phyloP scores from a whole-genome alignment of 1,140 invertebrate genomes.

The Lordiphosa collinella region DNA sequence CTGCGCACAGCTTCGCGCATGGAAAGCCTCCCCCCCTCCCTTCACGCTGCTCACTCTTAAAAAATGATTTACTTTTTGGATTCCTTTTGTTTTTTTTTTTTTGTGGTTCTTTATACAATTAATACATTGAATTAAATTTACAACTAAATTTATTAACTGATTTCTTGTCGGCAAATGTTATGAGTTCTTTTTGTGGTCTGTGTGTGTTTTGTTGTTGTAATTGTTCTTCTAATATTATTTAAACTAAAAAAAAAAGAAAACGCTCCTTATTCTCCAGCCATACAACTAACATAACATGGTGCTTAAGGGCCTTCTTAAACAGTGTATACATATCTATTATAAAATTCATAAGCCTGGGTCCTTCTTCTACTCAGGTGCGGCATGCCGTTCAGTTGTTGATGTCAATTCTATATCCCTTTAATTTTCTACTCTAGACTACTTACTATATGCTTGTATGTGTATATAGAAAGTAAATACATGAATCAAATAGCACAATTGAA shows the following conservation, averaged over 20 bases:
- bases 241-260: too few relatives aligned
- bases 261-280: too few relatives aligned
- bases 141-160: slow-evolving; percentile 14
- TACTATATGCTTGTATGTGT: too few relatives aligned
- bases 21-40: too few relatives aligned
- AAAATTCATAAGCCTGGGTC: not conserved
- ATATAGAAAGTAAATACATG: too few relatives aligned
- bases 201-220: too few relatives aligned
- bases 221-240: too few relatives aligned
- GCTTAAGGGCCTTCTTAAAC: not conserved
- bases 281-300: not conserved
- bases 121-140: slow-evolving; percentile 26
- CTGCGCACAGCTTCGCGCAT: not conserved
- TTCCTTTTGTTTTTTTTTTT: not conserved
- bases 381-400: slow-evolving; percentile 15
- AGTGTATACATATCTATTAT: slow-evolving; percentile 12
- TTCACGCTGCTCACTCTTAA: not conserved
- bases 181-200: too few relatives aligned
- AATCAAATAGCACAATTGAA: too few relatives aligned
- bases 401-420: too few relatives aligned
- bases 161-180: too few relatives aligned
- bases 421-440: too few relatives aligned
- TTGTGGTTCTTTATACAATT: slow-evolving; percentile 21
- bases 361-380: not conserved
- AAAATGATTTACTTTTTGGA: not conserved